Percentiles rank a stretch among this genome's conserved stretches.
Evolutionary conservation across 2,797 vertebrate genomes (phyloP).

Genomic region (Vultur gryphus): DNA sequence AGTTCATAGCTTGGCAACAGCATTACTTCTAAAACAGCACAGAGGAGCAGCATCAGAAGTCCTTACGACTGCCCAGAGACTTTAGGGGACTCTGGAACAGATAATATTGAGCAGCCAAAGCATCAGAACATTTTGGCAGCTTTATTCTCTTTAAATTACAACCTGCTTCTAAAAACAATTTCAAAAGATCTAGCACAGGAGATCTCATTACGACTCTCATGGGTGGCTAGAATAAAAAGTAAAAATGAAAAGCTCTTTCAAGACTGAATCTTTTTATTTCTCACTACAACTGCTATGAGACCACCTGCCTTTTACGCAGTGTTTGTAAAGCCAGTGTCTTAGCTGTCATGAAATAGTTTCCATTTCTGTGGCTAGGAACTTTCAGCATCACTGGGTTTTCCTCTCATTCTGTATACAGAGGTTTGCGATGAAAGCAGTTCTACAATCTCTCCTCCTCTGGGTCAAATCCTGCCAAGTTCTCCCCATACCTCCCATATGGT

Average conservation of each 20-base stretch:
- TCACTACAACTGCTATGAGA: neutral
- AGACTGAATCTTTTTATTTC: neutral
- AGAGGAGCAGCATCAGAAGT: neutral
- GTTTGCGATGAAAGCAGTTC: neutral
- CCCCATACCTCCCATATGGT: neutral
- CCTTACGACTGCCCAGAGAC: neutral
- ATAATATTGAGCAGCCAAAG: neutral
- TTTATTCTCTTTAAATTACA: slow-evolving; percentile 25
- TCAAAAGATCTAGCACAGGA: neutral
- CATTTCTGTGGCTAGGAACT: neutral
- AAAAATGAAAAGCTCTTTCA: neutral
- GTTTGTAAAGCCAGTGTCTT: neutral
- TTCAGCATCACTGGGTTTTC: neutral
- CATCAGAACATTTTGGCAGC: neutral
- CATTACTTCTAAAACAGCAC: neutral
- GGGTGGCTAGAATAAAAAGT: neutral
- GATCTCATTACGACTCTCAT: neutral
- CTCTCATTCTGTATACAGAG: neutral
- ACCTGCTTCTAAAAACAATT: neutral
- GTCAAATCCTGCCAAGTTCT: neutral
- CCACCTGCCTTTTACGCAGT: neutral
- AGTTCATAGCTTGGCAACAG: neutral
- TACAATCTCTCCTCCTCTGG: neutral
- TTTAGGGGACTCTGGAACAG: neutral
- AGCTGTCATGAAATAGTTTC: neutral